phyloP scores from a whole-genome alignment of 2,888 invertebrate genomes.

The Desoria tigrina region DNA sequence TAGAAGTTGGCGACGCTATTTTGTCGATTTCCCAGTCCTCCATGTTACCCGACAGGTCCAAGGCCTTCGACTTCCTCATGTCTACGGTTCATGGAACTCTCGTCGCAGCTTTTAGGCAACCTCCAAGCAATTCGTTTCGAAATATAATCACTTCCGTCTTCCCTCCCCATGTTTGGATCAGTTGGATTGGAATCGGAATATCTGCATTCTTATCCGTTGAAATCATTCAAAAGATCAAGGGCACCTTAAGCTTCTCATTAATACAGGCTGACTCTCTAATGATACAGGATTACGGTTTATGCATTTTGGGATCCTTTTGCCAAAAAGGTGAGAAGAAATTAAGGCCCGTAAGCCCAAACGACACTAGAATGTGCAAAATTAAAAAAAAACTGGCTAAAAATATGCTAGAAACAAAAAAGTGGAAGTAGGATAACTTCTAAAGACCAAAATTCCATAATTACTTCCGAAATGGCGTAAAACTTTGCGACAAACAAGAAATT shows the following conservation, averaged over 20 bases:
- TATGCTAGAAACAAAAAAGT: no score
- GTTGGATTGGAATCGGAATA: not conserved
- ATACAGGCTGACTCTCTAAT: not conserved
- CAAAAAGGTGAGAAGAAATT: no score
- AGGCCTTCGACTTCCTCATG: not conserved
- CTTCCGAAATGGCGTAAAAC: no score
- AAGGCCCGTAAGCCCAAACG: no score
- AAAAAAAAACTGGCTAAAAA: no score
- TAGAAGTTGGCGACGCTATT: not conserved
- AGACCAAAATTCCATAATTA: no score
- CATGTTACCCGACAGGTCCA: not conserved
- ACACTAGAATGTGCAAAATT: no score
- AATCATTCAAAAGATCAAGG: not conserved
- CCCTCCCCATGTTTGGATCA: not conserved
- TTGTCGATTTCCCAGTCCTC: not conserved
- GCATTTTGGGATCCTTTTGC: not conserved
- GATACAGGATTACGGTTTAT: not conserved
- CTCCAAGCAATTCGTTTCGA: not conserved
- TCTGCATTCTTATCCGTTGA: not conserved
- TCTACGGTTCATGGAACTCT: not conserved
- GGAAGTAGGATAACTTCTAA: no score
- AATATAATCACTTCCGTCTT: not conserved
- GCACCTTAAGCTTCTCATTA: not conserved
- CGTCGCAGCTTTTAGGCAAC: not conserved
- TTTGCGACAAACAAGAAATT: no score